phyloP scores from a whole-genome alignment of 2,797 vertebrate genomes.

The Tarsius wallacei region DNA sequence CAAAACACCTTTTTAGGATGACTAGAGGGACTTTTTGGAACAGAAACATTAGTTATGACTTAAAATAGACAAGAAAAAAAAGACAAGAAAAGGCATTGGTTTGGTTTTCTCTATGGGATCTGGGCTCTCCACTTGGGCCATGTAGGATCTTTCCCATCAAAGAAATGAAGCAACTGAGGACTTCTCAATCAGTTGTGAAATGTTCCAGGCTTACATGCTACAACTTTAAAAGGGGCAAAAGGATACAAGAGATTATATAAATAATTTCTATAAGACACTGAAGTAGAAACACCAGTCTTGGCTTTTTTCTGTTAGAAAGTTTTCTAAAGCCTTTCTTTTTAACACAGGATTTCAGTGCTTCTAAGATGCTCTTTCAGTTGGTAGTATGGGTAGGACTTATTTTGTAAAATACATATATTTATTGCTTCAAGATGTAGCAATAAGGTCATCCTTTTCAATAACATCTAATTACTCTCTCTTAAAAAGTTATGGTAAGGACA shows the following conservation, averaged over 20 bases:
- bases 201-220: background rate
- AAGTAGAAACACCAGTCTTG: constrained; percentile 42
- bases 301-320: constrained; percentile 35
- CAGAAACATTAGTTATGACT: constrained; percentile 40
- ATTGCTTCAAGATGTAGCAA: constrained; percentile 42
- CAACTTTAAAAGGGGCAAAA: constrained; percentile 52
- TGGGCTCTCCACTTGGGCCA: background rate
- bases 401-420: constrained; percentile 3
- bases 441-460: background rate
- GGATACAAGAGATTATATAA: background rate
- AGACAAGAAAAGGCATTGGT: background rate
- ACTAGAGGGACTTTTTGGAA: background rate
- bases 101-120: background rate
- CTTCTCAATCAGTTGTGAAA: constrained; percentile 32
- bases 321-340: constrained; percentile 67
- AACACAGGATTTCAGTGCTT: constrained; percentile 34
- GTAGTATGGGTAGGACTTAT: background rate
- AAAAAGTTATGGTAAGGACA: constrained; percentile 1
- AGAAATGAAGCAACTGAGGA: background rate
- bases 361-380: constrained; percentile 54
- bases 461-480: constrained; percentile 43
- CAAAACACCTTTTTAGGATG: constrained; percentile 37
- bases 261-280: background rate
- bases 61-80: constrained; percentile 52
- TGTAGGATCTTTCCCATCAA: background rate